Evolutionary conservation across 2,113 vertebrate genomes (phyloP).

Genomic region (Cebidichthys violaceus): DNA sequence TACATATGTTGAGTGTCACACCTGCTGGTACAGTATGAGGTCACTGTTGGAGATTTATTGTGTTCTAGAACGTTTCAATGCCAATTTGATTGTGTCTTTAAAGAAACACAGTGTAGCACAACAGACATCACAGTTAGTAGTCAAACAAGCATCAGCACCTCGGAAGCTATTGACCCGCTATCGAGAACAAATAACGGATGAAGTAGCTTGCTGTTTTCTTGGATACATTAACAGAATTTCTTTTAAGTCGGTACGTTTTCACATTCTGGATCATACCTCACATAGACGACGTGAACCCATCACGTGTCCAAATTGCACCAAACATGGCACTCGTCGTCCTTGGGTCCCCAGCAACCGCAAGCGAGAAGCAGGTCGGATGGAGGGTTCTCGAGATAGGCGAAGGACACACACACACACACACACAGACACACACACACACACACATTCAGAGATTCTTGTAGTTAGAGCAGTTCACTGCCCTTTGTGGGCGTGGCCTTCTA

Average conservation of each 20-base stretch:
- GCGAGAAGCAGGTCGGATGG: no score
- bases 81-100: not conserved
- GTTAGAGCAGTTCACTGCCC: no score
- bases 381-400: no score
- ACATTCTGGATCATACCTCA: not conserved
- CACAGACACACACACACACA: no score
- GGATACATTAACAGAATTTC: not conserved
- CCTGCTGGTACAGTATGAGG: not conserved
- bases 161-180: not conserved
- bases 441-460: no score
- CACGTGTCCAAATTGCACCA: no score
- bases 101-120: not conserved
- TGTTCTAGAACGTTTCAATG: not conserved
- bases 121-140: not conserved
- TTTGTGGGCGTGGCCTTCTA: no score
- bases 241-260: not conserved
- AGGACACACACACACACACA: no score
- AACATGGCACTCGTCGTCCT: no score
- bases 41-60: not conserved
- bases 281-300: no score
- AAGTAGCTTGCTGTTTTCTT: not conserved
- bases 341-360: no score
- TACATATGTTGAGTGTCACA: not conserved
- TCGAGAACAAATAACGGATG: not conserved
- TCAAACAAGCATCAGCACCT: not conserved